phyloP scores from a whole-genome alignment of 1,140 invertebrate species.

The Agraylea sexmaculata region DNA sequence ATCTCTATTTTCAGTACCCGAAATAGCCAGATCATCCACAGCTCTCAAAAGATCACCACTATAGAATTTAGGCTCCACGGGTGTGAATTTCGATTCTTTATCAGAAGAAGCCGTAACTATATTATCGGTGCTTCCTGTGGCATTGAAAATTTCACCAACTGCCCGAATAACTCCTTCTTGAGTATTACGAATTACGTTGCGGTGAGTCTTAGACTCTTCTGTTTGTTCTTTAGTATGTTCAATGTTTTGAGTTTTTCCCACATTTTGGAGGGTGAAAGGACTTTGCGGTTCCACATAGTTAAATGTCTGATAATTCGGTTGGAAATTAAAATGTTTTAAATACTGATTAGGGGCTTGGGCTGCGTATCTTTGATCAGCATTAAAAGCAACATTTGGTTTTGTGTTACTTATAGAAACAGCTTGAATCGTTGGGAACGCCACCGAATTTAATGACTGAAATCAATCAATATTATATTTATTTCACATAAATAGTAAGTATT shows the following conservation, averaged over 20 bases:
- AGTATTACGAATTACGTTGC: constrained; percentile 25
- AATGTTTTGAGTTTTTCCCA: constrained; percentile 23
- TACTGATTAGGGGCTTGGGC: constrained; percentile 33
- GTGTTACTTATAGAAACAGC: background rate
- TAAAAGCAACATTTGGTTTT: constrained; percentile 14
- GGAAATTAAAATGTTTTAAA: constrained; percentile 27
- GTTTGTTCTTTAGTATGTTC: constrained; percentile 5
- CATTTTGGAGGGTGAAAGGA: too few species aligned
- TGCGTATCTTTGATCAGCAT: constrained; percentile 29
- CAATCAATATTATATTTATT: too few species aligned
- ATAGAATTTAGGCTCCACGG: too few species aligned
- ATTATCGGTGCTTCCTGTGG: too few species aligned
- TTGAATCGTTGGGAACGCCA: too few species aligned
- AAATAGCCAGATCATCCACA: too few species aligned
- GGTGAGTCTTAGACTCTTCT: constrained; percentile 23
- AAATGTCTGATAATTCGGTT: constrained; percentile 40
- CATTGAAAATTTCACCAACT: too few species aligned
- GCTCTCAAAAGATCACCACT: too few species aligned
- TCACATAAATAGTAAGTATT: too few species aligned
- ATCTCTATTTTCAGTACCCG: constrained; percentile 24
- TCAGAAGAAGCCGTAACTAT: too few species aligned
- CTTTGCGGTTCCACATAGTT: constrained; percentile 45
- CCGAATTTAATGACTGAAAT: too few species aligned
- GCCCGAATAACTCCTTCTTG: constrained; percentile 22
- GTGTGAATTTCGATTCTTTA: too few species aligned